phyloP scores from a whole-genome alignment of 2,888 invertebrate genomes.

The Harmothoe impar region DNA sequence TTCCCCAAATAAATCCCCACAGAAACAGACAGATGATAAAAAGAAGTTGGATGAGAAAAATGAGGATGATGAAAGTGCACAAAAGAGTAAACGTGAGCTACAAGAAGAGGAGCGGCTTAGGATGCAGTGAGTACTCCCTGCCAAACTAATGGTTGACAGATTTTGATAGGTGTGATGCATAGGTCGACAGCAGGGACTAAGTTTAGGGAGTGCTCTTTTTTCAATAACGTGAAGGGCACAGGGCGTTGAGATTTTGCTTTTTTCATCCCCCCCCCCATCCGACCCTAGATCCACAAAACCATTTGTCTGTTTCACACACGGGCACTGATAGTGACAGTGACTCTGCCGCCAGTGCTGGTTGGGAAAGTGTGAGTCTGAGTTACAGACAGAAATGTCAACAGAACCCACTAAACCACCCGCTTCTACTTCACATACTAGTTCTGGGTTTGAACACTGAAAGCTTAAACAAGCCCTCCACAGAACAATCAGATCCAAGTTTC shows the following conservation, averaged over 20 bases:
- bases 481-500: not conserved
- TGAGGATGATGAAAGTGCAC: slow-evolving; percentile 21
- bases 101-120: slow-evolving; percentile 69
- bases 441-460: slow-evolving; percentile 12
- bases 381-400: not conserved
- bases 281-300: slow-evolving; percentile 32
- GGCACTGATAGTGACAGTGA: not conserved
- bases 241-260: too few species aligned
- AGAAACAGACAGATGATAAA: not conserved
- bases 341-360: not conserved
- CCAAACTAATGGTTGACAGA: too few species aligned
- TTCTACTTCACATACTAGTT: not conserved
- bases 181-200: too few species aligned
- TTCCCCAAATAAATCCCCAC: slow-evolving; percentile 15
- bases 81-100: slow-evolving; percentile 54
- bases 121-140: slow-evolving; percentile 70
- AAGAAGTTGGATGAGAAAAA: slow-evolving; percentile 4
- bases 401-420: too few species aligned
- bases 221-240: too few species aligned
- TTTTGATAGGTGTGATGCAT: too few species aligned
- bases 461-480: not conserved
- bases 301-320: not conserved
- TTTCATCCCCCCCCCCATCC: too few species aligned
- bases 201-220: too few species aligned
- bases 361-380: not conserved